Percentiles rank a stretch among this genome's conserved stretches.
These are phyloP conservation scores for Ophion costatus DNA, from an alignment of 2,888 invertebrate species.

Conservation along the genomic window DNA sequence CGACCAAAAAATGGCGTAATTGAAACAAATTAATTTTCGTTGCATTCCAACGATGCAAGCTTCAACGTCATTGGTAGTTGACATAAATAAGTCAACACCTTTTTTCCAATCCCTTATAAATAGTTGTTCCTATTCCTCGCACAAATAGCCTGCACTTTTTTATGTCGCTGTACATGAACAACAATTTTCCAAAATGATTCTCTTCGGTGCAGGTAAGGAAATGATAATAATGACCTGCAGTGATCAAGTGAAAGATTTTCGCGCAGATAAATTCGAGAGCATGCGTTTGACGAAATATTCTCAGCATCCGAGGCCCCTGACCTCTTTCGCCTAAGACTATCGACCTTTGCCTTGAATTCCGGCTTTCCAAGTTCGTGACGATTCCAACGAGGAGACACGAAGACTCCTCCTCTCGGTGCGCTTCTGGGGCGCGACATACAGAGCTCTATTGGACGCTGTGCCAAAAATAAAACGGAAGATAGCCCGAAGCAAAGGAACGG, in stretches of 20 bases:
- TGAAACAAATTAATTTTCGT: too few relatives aligned
- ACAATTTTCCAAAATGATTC: too few relatives aligned
- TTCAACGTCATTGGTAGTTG: too few relatives aligned
- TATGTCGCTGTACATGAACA: too few relatives aligned
- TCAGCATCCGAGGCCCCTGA: slow-evolving; percentile 53
- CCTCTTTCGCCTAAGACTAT: slow-evolving; percentile 61
- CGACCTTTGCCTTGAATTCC: slow-evolving; percentile 72
- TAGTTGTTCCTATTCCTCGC: too few relatives aligned
- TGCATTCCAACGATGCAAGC: too few relatives aligned
- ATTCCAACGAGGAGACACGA: slow-evolving; percentile 50
- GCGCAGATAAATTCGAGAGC: not conserved
- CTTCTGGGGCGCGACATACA: slow-evolving; percentile 37
- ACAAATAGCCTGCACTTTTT: too few relatives aligned
- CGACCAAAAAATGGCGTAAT: too few relatives aligned
- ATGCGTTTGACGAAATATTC: slow-evolving; percentile 22
- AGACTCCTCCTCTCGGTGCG: slow-evolving; percentile 33
- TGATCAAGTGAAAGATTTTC: not conserved
- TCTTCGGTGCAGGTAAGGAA: too few relatives aligned
- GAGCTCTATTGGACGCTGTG: slow-evolving; percentile 55
- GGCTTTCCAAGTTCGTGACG: slow-evolving; percentile 69
- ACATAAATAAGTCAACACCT: too few relatives aligned
- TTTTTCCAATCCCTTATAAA: too few relatives aligned
- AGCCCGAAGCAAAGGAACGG: slow-evolving; percentile 24
- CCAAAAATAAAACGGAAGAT: slow-evolving; percentile 67
- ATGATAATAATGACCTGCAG: not conserved